Base-by-base conservation (phyloP, 2,888 invertebrate genomes). In the Malachius bipustulatus region DNA sequence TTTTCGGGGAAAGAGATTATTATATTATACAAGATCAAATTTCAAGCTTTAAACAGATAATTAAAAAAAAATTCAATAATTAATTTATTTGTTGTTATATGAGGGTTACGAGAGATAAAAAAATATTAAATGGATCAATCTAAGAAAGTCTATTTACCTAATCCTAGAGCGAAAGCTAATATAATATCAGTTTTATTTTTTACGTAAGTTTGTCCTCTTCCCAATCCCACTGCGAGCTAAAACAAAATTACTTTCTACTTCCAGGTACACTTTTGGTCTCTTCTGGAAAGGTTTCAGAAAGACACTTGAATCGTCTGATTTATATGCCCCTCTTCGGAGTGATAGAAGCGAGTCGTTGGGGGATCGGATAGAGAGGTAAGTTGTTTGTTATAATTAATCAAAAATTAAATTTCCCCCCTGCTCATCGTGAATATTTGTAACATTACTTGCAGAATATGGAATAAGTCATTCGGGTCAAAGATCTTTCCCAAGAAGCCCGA, bases 401-500 rank as follows among this genome's bases (percentile, higher is more conserved):
- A 19, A 19, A 8, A 19, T 19, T 19, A 19, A 8, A 8, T 19
- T 19, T 19, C n/a, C 6, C n/a, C 6, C n/a, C 24, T 19, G 24
- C 24, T 6, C 24, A 19, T 19, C n/a, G 6, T 6, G n/a, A n/a
- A n/a, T 19, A 19, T 8, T 19, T 8, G 24, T 19, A 19, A 19
- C n/a, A 19, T 19, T 28, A 6, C 8, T 28, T 28, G 28, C 11
- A 28, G 28, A 28, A 28, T n/a, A 8, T 28, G 28, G 28, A 28
- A 28, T 4, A 28, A 28, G 11, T 4, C 8, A n/a, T 4, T 6
- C 4, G 11, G n/a, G 4, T 6, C 9, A 24, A 10, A 6, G 11
- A 9, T 6, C 9, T 24, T 9, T 3, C 34, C 34, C 27, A 32
- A 26, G 19, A 16, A 9, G 19, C 35, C 38, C 2, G 32, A 26